Percentiles rank a stretch among this genome's conserved stretches.
These are phyloP conservation scores for Calyptomena viridis DNA, from an alignment of 2,113 vertebrate species.

Conservation along the genomic window DNA sequence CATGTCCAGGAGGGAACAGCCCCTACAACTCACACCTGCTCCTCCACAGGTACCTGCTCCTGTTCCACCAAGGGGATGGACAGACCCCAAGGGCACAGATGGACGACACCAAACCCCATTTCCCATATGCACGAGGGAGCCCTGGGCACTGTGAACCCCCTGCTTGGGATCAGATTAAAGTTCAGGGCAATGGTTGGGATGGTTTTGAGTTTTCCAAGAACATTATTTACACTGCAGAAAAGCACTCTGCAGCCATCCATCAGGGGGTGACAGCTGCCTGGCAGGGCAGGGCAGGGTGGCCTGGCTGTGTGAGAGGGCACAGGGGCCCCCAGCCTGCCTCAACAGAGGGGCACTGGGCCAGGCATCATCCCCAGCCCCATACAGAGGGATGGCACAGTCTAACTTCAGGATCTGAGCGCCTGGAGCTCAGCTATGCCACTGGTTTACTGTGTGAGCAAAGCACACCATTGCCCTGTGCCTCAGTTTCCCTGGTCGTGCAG, in stretches of 20 bases:
- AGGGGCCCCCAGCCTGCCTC: background rate
- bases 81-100: background rate
- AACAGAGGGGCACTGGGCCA: accelerated
- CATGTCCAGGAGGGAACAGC: background rate
- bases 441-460: accelerated
- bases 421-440: background rate
- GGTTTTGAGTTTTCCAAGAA: background rate
- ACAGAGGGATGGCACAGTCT: accelerated
- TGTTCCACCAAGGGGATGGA: accelerated
- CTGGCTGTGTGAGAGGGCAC: accelerated
- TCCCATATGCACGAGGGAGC: accelerated
- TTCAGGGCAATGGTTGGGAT: background rate
- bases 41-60: background rate
- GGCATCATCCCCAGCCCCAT: background rate
- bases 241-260: background rate
- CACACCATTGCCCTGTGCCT: background rate
- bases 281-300: background rate
- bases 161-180: constrained; percentile 36
- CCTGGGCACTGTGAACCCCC: background rate
- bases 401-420: accelerated
- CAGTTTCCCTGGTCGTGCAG: background rate
- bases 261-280: background rate
- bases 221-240: constrained; percentile 3
- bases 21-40: background rate
- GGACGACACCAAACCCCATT: accelerated